Base-by-base conservation (phyloP, 2,797 vertebrate species). In the Pseudocheirus occidentalis region DNA sequence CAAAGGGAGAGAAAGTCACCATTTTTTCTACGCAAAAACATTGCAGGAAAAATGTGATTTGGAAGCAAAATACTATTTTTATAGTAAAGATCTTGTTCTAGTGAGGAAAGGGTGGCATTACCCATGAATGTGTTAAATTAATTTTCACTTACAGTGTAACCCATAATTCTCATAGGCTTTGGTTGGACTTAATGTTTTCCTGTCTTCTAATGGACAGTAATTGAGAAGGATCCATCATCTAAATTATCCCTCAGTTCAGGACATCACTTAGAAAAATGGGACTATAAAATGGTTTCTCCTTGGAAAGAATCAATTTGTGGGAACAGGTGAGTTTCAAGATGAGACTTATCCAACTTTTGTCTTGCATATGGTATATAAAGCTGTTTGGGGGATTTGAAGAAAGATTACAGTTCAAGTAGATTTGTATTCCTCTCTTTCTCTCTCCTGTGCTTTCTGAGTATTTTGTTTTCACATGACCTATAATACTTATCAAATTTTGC, bases 131-230 rank as follows among this genome's bases (percentile, higher is more conserved):
- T 92, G 91, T 97, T 98, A 97, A 97, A 95, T 98, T 97, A 97
- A 98, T 98, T 99, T 97, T 99, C 98, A 97, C 97, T 98, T 97
- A 97, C 96, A 98, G 92, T 73, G 98, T 96, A 95, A 98, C 98
- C 97, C 97, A 96, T 99, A 97, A 99, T 99, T 99, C 98, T 98
- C 98, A 97, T 92, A 95, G 97, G 98, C 98, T 98, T 98, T 93
- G 98, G 97, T 98, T 97, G 97, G 97, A 98, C 97, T 98, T 98
- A 98, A 98, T 98, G 97, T 98, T 99, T 99, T 99, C 99, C 99
- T 99, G 98, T 99, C 99, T 99, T 98, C 98, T 99, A 99, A 99
- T 99, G 99, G 99, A 99, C 99, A 99, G 99, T 99, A 99, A 99
- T 99, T 99, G 99, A 99, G 99, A 99, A 98, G 98, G 99, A 99